Evolutionary conservation across 2,888 invertebrate genomes (phyloP).

Genomic region (Automeris io): DNA sequence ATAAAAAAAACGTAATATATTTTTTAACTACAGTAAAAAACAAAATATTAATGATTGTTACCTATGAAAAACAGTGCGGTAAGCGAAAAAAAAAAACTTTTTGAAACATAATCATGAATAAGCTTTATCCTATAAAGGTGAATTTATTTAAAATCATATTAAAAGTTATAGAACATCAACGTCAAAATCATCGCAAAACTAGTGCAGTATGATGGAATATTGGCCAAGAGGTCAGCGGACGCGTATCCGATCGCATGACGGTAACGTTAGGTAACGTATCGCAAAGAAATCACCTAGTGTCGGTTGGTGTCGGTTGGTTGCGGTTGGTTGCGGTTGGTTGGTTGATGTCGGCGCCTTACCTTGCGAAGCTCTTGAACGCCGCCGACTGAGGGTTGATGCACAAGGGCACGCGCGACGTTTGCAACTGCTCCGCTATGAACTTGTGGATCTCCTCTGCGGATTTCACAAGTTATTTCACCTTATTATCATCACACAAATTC

Average conservation of each 20-base stretch:
- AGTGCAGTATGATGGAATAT: background rate
- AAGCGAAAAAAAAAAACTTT: background rate
- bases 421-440: conserved; percentile 97
- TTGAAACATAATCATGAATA: no score
- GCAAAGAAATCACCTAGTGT: conserved; percentile 77
- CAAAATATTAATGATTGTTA: background rate
- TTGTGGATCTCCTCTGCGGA: conserved; percentile 97
- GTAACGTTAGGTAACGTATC: conserved; percentile 57
- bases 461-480: no score
- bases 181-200: background rate
- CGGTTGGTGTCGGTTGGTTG: conserved; percentile 60
- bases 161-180: background rate
- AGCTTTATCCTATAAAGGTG: no score
- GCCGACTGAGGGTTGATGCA: conserved; percentile 99
- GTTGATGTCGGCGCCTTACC: conserved; percentile 83
- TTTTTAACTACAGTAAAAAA: background rate
- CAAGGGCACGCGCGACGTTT: conserved; percentile 96
- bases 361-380: conserved; percentile 99
- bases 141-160: background rate
- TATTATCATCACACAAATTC: no score
- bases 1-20: background rate
- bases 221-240: background rate
- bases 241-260: conserved; percentile 9
- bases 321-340: conserved; percentile 27
- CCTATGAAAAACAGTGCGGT: background rate